Evolutionary conservation across 2,888 invertebrate species (phyloP), one percentile per base, ranked within the genome.

Genomic region (Cerceris rybyensis): DNA sequence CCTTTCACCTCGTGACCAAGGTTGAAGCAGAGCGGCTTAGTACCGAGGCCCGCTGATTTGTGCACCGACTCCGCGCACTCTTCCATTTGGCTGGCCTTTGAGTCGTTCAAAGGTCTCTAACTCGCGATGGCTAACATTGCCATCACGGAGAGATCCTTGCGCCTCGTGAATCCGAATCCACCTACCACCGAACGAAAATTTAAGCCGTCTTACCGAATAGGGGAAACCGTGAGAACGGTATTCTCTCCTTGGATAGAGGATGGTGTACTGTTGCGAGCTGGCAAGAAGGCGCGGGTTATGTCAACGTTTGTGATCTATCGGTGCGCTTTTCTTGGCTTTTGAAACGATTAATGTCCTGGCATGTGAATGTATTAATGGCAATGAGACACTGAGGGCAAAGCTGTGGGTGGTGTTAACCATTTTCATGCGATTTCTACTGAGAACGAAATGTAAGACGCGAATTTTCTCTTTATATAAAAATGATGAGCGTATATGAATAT

Each of bases 1-100:
- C 80, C 84, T 86, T 86, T 86, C 76, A 83, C 81, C 79, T 69
- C 76, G 79, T 58, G 75, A 80, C 74, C 77, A 68, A 83, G 81
- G 81, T 83, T 81, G n/a, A n/a, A n/a, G 71, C 75, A 57, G 59
- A n/a, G 54, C 59, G 57, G 55, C 58, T 42, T 75, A 28, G 28
- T 72, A 65, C 50, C 54, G 28, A 52, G 65, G 49, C 70, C 16
- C 74, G 72, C 70, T 76, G 76, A 74, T 77, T 85, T 74, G 70
- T 64, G 75, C 70, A 70, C 73, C 78, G 81, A 72, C 67, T 74
- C 55, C 66, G 68, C 55, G 63, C 61, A 39, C 52, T 78, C 72
- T 75, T 72, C 65, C 68, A 65, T 69, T 75, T 68, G 58, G 65
- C 70, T 75, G 78, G 70, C 78, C 77, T 75, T 78, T 76, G 63